phyloP scores from a whole-genome alignment of 2,888 invertebrate species.

The Lamellibrachia satsuma region DNA sequence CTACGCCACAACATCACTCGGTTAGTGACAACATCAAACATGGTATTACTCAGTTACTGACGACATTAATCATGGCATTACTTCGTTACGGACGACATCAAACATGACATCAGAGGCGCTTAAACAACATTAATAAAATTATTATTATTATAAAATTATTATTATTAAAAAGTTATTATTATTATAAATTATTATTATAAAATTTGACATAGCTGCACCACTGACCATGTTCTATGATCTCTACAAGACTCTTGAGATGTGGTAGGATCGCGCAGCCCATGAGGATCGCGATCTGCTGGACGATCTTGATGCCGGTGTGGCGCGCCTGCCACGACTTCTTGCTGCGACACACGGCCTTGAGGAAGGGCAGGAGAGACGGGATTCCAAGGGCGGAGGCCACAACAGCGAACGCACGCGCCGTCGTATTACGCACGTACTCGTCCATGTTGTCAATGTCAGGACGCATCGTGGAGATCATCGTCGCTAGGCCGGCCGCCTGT shows the following conservation, averaged over 20 bases:
- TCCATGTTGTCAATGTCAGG: constrained; percentile 99
- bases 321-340: constrained; percentile 99
- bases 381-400: constrained; percentile 99
- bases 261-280: constrained; percentile 99
- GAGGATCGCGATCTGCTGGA: constrained; percentile 98
- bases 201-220: constrained; percentile 18
- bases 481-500: constrained; percentile 93
- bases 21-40: background rate
- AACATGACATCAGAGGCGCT: background rate
- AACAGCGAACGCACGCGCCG: constrained; percentile 99
- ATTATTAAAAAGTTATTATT: background rate
- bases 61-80: background rate
- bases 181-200: background rate
- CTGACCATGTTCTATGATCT: constrained; percentile 97
- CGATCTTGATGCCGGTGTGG: constrained; percentile 99
- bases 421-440: constrained; percentile 99
- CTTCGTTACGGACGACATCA: background rate
- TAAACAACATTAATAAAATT: background rate
- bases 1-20: constrained; percentile 63
- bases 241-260: constrained; percentile 95
- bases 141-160: background rate
- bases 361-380: constrained; percentile 94
- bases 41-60: background rate
- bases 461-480: constrained; percentile 99
- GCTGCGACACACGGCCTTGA: constrained; percentile 90